Conservation (phyloP, 2,797 vertebrate species). For the Steatocranus sp. region DNA sequence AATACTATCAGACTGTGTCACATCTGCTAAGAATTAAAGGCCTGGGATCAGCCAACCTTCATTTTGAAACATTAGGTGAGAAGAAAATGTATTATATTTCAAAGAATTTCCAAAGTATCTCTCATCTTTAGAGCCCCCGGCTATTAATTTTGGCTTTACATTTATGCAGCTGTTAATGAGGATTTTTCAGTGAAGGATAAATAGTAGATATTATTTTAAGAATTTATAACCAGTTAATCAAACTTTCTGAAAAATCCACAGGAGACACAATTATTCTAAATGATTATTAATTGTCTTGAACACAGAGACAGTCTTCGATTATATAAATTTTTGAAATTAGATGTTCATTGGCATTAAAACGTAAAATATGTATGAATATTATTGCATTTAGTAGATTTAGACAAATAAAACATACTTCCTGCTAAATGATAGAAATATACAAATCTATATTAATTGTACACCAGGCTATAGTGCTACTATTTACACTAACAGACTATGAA, state of each 20-base stretch:
- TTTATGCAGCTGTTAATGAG: not conserved
- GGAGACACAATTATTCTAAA: not conserved
- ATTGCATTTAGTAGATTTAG: not conserved
- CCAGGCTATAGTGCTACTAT: not conserved
- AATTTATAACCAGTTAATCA: not conserved
- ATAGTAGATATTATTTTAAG: not conserved
- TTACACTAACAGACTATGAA: not conserved
- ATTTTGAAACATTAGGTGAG: not conserved
- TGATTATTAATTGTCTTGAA: not conserved
- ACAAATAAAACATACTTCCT: not conserved
- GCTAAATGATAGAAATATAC: not conserved
- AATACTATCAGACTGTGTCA: not conserved
- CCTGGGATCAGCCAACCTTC: not conserved
- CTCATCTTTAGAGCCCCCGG: not conserved
- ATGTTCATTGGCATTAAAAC: not conserved
- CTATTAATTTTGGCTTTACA: not conserved
- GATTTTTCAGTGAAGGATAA: not conserved
- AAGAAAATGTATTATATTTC: not conserved
- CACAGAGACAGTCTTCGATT: not conserved
- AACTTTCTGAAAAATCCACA: not conserved
- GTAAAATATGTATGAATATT: not conserved
- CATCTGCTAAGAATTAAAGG: not conserved
- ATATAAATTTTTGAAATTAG: not conserved
- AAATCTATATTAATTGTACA: not conserved
- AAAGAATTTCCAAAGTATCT: not conserved